Evolutionary conservation across 2,888 invertebrate genomes (phyloP), one percentile per base, ranked within the genome.

Genomic region (Azorinus chamasolen): DNA sequence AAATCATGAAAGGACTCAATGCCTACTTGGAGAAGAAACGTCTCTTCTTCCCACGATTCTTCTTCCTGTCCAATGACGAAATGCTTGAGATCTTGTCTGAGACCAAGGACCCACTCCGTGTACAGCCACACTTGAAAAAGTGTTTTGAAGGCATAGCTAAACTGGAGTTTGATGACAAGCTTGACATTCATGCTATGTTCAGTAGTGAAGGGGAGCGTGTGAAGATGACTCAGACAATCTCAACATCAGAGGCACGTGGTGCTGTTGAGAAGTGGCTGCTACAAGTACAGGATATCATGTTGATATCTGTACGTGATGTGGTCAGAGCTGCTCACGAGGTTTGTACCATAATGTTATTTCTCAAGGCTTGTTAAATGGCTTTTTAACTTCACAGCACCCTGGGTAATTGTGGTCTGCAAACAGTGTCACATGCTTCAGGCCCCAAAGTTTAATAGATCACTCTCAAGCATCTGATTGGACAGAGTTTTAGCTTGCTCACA

Each of bases 261-360:
- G 96, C 96, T 68, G 97, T 97, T 2, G 97, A 97, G 93, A 96
- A 96, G 92, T 97, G 97, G 97, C 94, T 97, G 59, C 94, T 96
- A 43, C 94, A 95, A 92, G 96, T 97, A 12, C 96, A 97, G 93
- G 95, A 96, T 74, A 95, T 96, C 92, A 97, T 97, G 97, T 90
- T 96, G 0, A 94, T 94, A 83, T 95, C 97, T 0, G 94, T 97
- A 0, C 94, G 95, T 88, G 95, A 95, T 85, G 96, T 96, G 91
- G 91, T 93, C 55, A 88, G 88, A 41, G 79, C 95, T 86, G 96
- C 97, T 68, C 86, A 91, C 59, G 91, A 92, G 87, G 93, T 93
- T 79, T 75, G 57, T 4, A 14, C 41, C n/a, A n/a, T 61, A n/a
- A 32, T n/a, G 18, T n/a, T 43, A 53, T 53, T 53, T 53, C 8